Conservation (phyloP, 2,888 invertebrate genomes). For the Calliopum simillimum region DNA sequence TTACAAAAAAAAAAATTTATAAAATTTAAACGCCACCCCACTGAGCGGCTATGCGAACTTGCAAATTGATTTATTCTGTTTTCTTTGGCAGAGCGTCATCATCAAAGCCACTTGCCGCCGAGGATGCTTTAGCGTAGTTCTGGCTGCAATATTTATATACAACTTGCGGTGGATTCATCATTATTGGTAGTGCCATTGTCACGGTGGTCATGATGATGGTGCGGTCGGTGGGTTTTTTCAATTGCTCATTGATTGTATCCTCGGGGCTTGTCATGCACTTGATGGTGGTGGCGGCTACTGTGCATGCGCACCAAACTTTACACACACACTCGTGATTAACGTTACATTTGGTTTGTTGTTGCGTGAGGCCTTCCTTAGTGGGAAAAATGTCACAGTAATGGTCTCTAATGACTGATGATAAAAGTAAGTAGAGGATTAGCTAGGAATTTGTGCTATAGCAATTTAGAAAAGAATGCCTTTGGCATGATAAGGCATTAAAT, state of each 20-base stretch:
- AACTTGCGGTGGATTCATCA: background rate
- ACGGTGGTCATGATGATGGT: too few relatives aligned
- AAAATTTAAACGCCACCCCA: too few relatives aligned
- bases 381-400: background rate
- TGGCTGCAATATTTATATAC: background rate
- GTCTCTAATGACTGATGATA: too few relatives aligned
- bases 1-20: too few relatives aligned
- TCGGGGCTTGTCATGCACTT: conserved; percentile 6
- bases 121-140: background rate
- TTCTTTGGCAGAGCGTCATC: background rate
- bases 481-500: too few relatives aligned
- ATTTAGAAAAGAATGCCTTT: too few relatives aligned
- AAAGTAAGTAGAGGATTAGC: too few relatives aligned
- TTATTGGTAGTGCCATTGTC: background rate
- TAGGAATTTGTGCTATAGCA: too few relatives aligned
- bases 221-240: too few relatives aligned
- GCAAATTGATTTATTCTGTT: too few relatives aligned
- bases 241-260: background rate
- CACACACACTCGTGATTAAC: background rate
- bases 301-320: too few relatives aligned
- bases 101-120: background rate
- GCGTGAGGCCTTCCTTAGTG: conserved; percentile 1
- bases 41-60: too few relatives aligned
- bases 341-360: conserved; percentile 1
- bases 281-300: background rate